Percentiles rank a stretch among this genome's conserved stretches.
Evolutionary conservation across 1,140 invertebrate species (phyloP).

Genomic region (Cephus cinctus): DNA sequence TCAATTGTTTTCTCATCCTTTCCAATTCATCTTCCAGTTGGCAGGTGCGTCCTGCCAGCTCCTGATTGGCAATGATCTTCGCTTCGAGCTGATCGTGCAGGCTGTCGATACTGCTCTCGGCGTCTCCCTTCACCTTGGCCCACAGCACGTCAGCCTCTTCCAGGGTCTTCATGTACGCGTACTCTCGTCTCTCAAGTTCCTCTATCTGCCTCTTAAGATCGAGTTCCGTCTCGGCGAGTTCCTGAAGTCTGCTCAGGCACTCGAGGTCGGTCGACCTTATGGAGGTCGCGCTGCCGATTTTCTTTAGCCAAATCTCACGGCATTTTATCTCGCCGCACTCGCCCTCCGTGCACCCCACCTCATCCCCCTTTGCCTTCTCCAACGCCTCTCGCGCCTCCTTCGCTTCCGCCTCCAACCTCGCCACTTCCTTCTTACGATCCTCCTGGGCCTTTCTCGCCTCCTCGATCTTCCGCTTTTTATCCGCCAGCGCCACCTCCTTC

Average conservation of each 20-base stretch:
- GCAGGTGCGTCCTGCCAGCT: constrained; percentile 28
- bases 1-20: constrained; percentile 13
- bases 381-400: background rate
- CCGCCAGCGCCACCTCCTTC: constrained; percentile 26
- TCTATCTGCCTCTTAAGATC: constrained; percentile 57
- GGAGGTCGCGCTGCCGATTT: constrained; percentile 29
- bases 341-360: constrained; percentile 12
- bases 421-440: constrained; percentile 19
- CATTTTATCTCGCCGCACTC: constrained; percentile 32
- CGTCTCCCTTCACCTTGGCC: constrained; percentile 67
- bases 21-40: constrained; percentile 33
- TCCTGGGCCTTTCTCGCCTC: constrained; percentile 24
- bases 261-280: constrained; percentile 35
- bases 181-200: constrained; percentile 66
- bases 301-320: constrained; percentile 21
- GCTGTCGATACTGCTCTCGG: constrained; percentile 53
- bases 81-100: constrained; percentile 40
- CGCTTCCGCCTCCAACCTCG: constrained; percentile 9
- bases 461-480: constrained; percentile 21
- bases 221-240: constrained; percentile 36
- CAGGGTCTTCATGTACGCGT: constrained; percentile 70
- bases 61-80: constrained; percentile 34
- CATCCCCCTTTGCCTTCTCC: constrained; percentile 3
- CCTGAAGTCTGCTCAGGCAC: constrained; percentile 38
- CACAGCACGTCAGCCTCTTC: constrained; percentile 73